Evolutionary conservation across 2,113 vertebrate genomes (phyloP).

Genomic region (Axis porcinus): DNA sequence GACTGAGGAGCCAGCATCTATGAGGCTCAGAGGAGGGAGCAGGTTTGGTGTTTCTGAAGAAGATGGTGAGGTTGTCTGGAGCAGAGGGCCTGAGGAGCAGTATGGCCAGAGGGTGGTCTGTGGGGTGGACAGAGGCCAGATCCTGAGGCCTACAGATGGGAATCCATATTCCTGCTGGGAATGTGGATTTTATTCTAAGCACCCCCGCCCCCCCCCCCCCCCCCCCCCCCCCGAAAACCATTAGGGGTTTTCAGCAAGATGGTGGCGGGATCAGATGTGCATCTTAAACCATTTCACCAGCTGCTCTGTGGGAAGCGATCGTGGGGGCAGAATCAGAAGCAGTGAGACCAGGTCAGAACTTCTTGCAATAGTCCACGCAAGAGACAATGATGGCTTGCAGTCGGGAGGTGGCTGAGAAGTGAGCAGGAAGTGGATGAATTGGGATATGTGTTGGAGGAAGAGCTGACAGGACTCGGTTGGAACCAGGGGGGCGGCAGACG

Average conservation of each 20-base stretch:
- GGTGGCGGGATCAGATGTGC: rapidly evolving
- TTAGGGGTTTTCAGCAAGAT: not conserved
- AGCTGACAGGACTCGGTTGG: not conserved
- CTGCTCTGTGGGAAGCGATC: not conserved
- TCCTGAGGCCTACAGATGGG: not conserved
- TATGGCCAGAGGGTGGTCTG: not conserved
- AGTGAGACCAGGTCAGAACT: not conserved
- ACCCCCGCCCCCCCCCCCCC: not conserved
- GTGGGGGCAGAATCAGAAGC: not conserved
- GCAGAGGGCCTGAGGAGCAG: not conserved
- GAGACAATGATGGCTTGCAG: not conserved
- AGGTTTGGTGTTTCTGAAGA: not conserved
- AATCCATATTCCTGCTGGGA: too few species aligned
- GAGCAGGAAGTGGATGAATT: rapidly evolving
- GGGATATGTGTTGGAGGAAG: not conserved
- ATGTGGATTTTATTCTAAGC: not conserved
- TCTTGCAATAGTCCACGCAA: not conserved
- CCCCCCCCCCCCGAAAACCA: not conserved
- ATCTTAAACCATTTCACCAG: not conserved
- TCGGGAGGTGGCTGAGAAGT: rapidly evolving
- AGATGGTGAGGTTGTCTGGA: not conserved
- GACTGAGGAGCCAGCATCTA: not conserved
- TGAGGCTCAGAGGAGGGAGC: not conserved
- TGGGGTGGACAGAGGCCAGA: not conserved
- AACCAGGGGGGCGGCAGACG: too few species aligned